Evolutionary conservation across 2,797 vertebrate species (phyloP), one percentile per base, ranked within the genome.

Genomic region (Staurois parvus): DNA sequence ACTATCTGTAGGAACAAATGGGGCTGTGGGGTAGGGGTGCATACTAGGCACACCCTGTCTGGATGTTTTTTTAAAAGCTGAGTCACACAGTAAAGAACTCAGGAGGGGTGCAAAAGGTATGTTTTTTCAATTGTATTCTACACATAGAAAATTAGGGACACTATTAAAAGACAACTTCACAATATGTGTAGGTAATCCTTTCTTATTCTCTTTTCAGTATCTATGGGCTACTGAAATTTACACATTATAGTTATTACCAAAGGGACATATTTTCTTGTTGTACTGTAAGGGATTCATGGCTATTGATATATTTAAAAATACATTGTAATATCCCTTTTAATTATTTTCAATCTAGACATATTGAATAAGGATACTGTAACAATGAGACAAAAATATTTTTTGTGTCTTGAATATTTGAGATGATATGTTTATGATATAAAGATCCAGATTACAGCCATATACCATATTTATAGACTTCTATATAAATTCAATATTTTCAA

Each of bases 401-500:
- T 29, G 7, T 68, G 30, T 42, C 30, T 70, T 56, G 29, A 70
- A 34, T 48, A 56, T 80, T 70, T 80, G 40, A 80, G 28, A 70
- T n/a, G 42, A 52, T 52, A 5, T 48, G 52, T 70, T 52, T 56
- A 72, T 80, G 29, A 28, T 8, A 72, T 59, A 72, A 59, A 59
- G 34, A 74, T 74, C 26, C 45, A 15, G 37, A 82, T 82, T 64
- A 66, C 40, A 73, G 56, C 29, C 59, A 67, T 66, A 75, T 82
- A 75, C 62, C 37, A 74, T 83, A 74, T 83, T 83, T 74, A 74
- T 75, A 42, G 72, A 45, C 34, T 74, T 74, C 52, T 74, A 66
- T 32, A 83, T 83, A 83, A 74, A 83, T 45, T 74, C 59, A 75
- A 74, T 83, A 74, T 45, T 66, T 74, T 40, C 59, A 74, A 74